Conservation (phyloP, 2,888 invertebrate species). For the Mimachlamys varia region DNA sequence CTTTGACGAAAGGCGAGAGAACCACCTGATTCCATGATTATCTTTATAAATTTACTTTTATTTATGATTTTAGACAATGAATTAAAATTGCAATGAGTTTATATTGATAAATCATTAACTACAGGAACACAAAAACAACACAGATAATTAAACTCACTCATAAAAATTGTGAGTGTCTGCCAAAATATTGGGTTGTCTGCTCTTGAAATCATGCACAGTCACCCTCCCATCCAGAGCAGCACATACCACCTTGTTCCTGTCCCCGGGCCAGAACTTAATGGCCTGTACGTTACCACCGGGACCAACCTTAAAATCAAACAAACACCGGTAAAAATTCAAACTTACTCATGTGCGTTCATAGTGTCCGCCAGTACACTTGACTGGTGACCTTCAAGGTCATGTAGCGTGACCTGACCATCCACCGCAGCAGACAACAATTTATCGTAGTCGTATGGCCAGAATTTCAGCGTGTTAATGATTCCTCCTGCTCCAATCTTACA, state of each 20-base stretch:
- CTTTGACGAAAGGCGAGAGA: no score
- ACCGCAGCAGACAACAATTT: conserved; percentile 72
- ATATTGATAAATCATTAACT: no score
- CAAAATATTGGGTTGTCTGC: conserved; percentile 59
- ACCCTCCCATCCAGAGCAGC: conserved; percentile 44
- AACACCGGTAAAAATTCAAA: neutral
- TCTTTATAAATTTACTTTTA: no score
- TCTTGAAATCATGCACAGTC: conserved; percentile 67
- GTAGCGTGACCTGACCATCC: conserved; percentile 73
- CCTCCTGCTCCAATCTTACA: conserved; percentile 76
- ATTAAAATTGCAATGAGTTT: no score
- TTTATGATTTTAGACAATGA: no score
- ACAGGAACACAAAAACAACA: no score
- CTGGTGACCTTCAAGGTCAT: conserved; percentile 66
- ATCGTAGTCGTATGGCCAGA: conserved; percentile 68
- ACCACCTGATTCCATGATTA: no score
- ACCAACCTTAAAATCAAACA: conserved; percentile 64
- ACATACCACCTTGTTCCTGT: no score
- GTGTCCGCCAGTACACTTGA: conserved; percentile 65
- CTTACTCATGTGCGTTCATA: neutral
- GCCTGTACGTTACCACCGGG: conserved; percentile 75
- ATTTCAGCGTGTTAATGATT: conserved; percentile 77
- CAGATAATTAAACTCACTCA: conserved; percentile 59
- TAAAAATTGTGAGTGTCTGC: conserved; percentile 68
- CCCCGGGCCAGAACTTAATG: no score